Base-by-base conservation (phyloP, 2,797 vertebrate species). In the Danio choprae region DNA sequence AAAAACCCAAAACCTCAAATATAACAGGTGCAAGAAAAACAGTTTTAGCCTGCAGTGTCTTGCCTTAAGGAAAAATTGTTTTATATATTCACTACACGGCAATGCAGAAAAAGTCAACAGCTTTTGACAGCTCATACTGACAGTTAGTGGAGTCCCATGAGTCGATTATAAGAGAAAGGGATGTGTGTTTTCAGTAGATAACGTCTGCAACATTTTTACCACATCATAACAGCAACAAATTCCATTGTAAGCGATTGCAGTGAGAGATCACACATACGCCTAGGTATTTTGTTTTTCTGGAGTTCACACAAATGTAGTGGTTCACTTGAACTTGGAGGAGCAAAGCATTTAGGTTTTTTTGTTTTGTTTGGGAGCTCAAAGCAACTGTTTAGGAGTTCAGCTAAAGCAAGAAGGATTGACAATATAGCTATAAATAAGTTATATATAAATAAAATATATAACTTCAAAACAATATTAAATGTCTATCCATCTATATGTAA, bases 1-100 rank as follows among this genome's bases (percentile, higher is more conserved):
- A 29, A 29, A 29, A 29, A 1, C 29, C 29, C 29, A 29, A 29
- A 29, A 29, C 29, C 29, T 29, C 29, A 29, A 29, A 29, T 29
- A 1, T 29, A 29, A 29, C 29, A 29, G 29, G 29, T 29, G 29
- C 29, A 29, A 29, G 29, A 29, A 29, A 29, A 29, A 29, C 29
- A 29, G 29, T 29, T 29, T 29, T 29, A 29, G 29, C 29, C 29
- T 29, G 29, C 29, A 29, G 29, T 22, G 67, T 81, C 74, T 75
- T 71, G 44, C 74, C 77, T 80, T 63, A 36, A 72, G 59, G 48
- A 82, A 83, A 71, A 64, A 56, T 58, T 80, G 1, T 12, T 65
- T 41, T 38, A 72, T 51, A 51, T 55, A 71, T 59, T 73, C 4
- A 36, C 38, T 63, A 65, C 48, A n/a, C 43, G 36, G 82, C 36